A percentile compares a stretch with the other conserved stretches of the same genome.
Evolutionary conservation across 2,888 invertebrate species (phyloP).

Genomic region (Tipula confusa): DNA sequence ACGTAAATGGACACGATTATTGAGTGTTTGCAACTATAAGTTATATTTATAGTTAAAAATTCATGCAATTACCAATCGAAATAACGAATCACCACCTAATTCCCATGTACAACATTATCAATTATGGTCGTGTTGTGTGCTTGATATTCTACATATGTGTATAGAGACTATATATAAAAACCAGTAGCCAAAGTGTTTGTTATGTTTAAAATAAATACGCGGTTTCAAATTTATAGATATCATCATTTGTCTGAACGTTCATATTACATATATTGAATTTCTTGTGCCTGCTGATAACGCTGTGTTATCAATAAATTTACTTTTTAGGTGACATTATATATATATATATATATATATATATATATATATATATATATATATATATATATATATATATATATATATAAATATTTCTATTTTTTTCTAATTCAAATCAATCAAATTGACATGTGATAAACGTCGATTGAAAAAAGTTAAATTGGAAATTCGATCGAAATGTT

Average conservation of each 20-base stretch:
- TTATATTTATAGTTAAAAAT: too few species aligned
- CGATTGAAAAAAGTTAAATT: not conserved
- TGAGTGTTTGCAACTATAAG: too few species aligned
- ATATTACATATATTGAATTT: not conserved
- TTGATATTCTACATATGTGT: not conserved
- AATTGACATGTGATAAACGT: conserved; percentile 25
- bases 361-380: too few species aligned
- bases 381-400: too few species aligned
- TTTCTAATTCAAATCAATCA: conserved; percentile 3
- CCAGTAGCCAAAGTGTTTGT: conserved; percentile 16
- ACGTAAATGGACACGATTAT: not conserved
- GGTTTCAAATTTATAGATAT: not conserved
- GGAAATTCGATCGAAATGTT: not conserved
- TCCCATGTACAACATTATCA: not conserved
- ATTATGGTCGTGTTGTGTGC: not conserved
- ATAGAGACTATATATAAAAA: not conserved
- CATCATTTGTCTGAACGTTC: not conserved
- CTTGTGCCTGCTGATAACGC: conserved; percentile 12
- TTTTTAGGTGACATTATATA: conserved; percentile 14
- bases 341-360: too few species aligned
- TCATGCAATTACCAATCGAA: not conserved
- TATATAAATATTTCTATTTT: not conserved
- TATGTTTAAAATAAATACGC: not conserved
- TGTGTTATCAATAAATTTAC: not conserved
- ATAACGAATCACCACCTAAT: not conserved